A percentile compares a stretch with the other conserved stretches of the same genome.
Evolutionary conservation across 23 tunicate genomes (phyloP).

Genomic region (Trididemnum clinides): DNA sequence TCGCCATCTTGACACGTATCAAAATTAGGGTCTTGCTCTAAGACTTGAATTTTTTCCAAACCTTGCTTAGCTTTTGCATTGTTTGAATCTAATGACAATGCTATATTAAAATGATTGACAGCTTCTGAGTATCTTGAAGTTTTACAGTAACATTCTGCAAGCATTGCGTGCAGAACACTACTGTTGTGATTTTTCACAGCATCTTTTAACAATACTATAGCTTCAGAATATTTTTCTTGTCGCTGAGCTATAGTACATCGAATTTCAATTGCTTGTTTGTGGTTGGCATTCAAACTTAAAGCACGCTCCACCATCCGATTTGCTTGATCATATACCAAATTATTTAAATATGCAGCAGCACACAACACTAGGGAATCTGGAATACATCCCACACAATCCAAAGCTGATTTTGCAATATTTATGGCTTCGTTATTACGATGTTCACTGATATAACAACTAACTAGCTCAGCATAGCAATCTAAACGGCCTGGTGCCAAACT

Average conservation of each 20-base stretch:
- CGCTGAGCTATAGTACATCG: conserved; percentile 40
- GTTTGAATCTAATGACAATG: conserved; percentile 70
- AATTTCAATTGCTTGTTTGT: conserved; percentile 57
- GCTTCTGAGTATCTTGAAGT: conserved; percentile 57
- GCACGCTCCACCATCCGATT: conserved; percentile 63
- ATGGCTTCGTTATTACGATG: conserved; percentile 68
- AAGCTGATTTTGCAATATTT: conserved; percentile 62
- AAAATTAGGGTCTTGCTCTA: conserved; percentile 40
- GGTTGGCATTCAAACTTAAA: conserved; percentile 53
- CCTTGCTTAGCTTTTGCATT: conserved; percentile 66
- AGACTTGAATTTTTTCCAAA: conserved; percentile 36
- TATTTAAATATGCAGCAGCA: conserved; percentile 47
- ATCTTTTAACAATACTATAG: conserved; percentile 37
- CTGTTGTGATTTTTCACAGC: conserved; percentile 52
- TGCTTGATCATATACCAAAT: conserved; percentile 32
- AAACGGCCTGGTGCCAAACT: conserved; percentile 63
- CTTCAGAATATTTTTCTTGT: conserved; percentile 57
- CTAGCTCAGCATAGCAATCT: conserved; percentile 74
- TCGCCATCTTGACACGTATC: conserved; percentile 3
- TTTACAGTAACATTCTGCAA: conserved; percentile 61
- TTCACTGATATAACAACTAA: conserved; percentile 31
- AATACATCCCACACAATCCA: conserved; percentile 53
- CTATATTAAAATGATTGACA: conserved; percentile 78
- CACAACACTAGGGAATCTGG: conserved; percentile 68
- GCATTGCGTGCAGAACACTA: conserved; percentile 64